phyloP scores from a whole-genome alignment of 2,113 vertebrate species.

The Microcebus jonahi region DNA sequence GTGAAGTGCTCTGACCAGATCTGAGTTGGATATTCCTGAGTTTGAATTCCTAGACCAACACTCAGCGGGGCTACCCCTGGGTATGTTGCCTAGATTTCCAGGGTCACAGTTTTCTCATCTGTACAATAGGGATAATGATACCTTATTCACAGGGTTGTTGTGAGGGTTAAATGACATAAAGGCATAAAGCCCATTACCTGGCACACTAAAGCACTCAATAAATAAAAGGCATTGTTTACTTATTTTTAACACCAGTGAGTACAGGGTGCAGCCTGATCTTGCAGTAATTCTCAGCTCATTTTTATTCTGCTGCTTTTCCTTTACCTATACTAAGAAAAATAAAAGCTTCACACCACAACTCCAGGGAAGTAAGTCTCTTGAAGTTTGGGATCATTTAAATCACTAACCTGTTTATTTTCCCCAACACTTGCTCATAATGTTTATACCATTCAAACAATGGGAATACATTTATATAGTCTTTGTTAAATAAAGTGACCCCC shows the following conservation, averaged over 20 bases:
- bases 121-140: background rate
- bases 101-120: background rate
- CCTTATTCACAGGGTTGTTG: background rate
- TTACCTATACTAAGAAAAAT: background rate
- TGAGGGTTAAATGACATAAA: slow-evolving; percentile 22
- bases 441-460: background rate
- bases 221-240: background rate
- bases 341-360: background rate
- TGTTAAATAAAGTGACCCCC: slow-evolving; percentile 1
- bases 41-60: background rate
- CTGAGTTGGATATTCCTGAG: background rate
- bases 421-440: background rate
- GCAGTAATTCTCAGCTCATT: background rate
- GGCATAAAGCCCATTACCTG: background rate
- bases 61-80: background rate
- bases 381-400: slow-evolving; percentile 4
- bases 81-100: background rate
- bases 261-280: background rate
- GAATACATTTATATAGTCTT: background rate
- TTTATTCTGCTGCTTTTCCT: slow-evolving; percentile 11
- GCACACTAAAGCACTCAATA: background rate
- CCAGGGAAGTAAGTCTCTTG: slow-evolving; percentile 34
- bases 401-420: slow-evolving; percentile 5
- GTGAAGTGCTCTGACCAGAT: background rate
- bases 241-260: background rate